These are phyloP conservation scores for Rhincodon typus DNA, from an alignment of 2,797 vertebrate genomes.

Conservation along the genomic window DNA sequence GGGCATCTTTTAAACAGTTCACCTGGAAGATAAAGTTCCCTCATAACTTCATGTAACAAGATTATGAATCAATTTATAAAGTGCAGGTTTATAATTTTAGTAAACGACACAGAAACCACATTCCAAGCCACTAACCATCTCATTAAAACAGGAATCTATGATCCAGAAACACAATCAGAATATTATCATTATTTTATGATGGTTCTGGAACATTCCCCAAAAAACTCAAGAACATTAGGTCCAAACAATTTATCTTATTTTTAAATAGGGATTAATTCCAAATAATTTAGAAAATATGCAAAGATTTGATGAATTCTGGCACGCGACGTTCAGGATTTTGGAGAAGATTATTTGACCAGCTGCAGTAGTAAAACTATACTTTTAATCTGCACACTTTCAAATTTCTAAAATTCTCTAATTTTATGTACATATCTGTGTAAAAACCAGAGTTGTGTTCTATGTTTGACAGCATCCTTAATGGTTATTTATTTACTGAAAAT, in stretches of 20 bases:
- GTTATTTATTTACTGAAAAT: background rate
- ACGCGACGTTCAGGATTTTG: background rate
- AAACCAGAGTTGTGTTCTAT: background rate
- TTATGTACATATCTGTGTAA: background rate
- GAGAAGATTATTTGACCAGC: background rate
- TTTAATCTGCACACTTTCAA: background rate
- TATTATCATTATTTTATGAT: background rate
- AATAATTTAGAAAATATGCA: background rate
- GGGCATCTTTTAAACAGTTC: background rate
- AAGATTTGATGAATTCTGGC: background rate
- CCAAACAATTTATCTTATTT: background rate
- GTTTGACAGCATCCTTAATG: background rate
- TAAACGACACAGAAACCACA: no score
- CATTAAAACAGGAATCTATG: background rate
- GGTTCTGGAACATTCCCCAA: background rate
- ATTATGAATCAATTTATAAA: no score
- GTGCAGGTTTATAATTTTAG: no score
- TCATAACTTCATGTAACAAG: no score
- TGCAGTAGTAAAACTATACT: background rate
- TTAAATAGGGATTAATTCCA: background rate
- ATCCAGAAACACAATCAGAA: background rate
- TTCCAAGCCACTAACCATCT: background rate
- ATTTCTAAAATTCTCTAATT: background rate
- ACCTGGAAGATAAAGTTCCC: no score
- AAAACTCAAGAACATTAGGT: background rate